phyloP scores from a whole-genome alignment of 2,888 invertebrate genomes.

The Hemaris fuciformis region DNA sequence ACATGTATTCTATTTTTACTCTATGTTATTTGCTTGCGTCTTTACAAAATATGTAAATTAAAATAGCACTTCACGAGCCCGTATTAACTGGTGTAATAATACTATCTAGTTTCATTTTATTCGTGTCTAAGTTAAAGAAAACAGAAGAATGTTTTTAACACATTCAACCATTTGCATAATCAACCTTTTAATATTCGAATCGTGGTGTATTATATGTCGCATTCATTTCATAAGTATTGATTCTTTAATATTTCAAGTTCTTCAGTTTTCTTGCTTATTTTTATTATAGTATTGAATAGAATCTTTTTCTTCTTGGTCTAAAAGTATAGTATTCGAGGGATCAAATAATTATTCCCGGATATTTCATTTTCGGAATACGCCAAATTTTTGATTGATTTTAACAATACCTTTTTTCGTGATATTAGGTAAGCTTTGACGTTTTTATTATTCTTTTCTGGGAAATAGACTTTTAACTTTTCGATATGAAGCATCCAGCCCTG shows the following conservation, averaged over 20 bases:
- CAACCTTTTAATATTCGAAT: neutral
- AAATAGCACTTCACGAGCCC: neutral
- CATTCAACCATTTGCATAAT: neutral
- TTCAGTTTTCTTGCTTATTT: neutral
- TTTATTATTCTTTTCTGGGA: too few relatives aligned
- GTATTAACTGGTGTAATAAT: neutral
- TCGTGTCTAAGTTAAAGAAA: neutral
- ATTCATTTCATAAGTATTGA: neutral
- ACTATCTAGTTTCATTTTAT: constrained; percentile 3
- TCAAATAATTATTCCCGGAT: too few relatives aligned
- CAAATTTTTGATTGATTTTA: too few relatives aligned
- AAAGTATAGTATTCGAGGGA: too few relatives aligned
- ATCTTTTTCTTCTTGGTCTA: too few relatives aligned
- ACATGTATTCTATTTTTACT: neutral
- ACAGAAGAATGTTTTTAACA: neutral
- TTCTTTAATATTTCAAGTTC: neutral
- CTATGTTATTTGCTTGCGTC: neutral
- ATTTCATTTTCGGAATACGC: too few relatives aligned
- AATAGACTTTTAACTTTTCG: too few relatives aligned
- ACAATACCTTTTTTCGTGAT: too few relatives aligned
- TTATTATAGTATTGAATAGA: too few relatives aligned
- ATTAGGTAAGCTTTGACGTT: too few relatives aligned
- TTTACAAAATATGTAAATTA: constrained; percentile 1
- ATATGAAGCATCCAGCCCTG: too few relatives aligned
- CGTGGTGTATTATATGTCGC: neutral